A percentile compares a stretch with the other conserved stretches of the same genome.
phyloP scores from a whole-genome alignment of 2,888 invertebrate genomes.

The Acanthoscelides obtectus region DNA sequence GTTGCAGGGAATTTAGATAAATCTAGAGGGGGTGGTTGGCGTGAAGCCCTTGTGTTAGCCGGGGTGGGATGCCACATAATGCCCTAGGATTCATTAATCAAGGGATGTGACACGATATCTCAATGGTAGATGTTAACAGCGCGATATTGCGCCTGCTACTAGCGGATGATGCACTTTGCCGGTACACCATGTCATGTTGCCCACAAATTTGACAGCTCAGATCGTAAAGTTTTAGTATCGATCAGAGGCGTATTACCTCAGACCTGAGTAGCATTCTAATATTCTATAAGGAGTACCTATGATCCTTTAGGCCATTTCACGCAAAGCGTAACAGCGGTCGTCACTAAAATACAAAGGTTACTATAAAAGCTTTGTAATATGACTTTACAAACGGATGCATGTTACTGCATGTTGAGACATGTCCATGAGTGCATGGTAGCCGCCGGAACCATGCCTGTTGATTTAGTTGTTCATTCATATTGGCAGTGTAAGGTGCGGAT shows the following conservation, averaged over 20 bases:
- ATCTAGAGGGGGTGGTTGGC: constrained; percentile 25
- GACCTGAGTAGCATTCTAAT: too few species aligned
- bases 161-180: constrained; percentile 12
- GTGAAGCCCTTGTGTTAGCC: neutral
- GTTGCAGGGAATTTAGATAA: constrained; percentile 28
- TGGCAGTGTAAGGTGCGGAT: too few species aligned
- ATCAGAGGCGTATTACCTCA: neutral
- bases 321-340: too few species aligned
- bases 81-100: constrained; percentile 40
- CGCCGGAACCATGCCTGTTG: too few species aligned
- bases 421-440: too few species aligned
- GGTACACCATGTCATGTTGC: constrained; percentile 39
- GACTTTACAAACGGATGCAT: too few species aligned
- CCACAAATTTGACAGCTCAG: constrained; percentile 22
- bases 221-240: neutral
- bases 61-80: constrained; percentile 35
- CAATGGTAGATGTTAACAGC: constrained; percentile 24
- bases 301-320: too few species aligned
- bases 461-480: too few species aligned
- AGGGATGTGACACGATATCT: constrained; percentile 40
- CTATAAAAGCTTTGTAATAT: too few species aligned
- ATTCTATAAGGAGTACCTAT: too few species aligned
- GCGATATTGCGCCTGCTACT: constrained; percentile 2
- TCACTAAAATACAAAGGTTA: too few species aligned
- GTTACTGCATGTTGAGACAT: too few species aligned